Conservation (phyloP, 1,140 invertebrate species). For the Batillaria attramentaria region DNA sequence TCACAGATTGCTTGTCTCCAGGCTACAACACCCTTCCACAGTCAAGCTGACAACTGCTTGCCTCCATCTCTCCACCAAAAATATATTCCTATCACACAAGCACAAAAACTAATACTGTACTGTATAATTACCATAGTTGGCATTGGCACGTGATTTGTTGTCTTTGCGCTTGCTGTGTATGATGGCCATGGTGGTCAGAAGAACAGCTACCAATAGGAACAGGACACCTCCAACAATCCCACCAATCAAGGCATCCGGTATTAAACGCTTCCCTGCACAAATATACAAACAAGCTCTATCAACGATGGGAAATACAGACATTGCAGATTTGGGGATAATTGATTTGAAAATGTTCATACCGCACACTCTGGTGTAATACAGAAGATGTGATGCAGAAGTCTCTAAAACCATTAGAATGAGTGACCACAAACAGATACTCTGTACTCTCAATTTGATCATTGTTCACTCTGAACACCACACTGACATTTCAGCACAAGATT, state of each 20-base stretch:
- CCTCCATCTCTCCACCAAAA: background rate
- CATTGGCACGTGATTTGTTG: constrained; percentile 41
- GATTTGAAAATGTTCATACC: too few species aligned
- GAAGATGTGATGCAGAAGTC: too few species aligned
- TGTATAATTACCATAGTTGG: constrained; percentile 55
- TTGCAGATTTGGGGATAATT: too few species aligned
- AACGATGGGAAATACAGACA: too few species aligned
- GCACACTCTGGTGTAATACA: too few species aligned
- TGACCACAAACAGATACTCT: too few species aligned
- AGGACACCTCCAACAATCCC: constrained; percentile 59
- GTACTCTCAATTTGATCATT: too few species aligned
- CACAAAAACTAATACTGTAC: background rate
- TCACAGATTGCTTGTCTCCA: background rate
- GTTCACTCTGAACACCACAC: too few species aligned
- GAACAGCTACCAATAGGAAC: constrained; percentile 57
- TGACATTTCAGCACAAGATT: too few species aligned
- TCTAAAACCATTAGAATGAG: too few species aligned
- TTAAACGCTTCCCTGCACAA: constrained; percentile 36
- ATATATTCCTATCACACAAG: background rate
- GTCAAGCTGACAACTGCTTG: background rate
- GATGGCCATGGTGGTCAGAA: constrained; percentile 56
- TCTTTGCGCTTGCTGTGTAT: constrained; percentile 56
- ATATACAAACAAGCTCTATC: too few species aligned
- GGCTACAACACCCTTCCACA: background rate
- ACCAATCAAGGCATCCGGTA: constrained; percentile 57